Percentiles rank a stretch among this genome's conserved stretches.
phyloP scores from a whole-genome alignment of 2,888 invertebrate species.

The Ichneumoninae sp. region DNA sequence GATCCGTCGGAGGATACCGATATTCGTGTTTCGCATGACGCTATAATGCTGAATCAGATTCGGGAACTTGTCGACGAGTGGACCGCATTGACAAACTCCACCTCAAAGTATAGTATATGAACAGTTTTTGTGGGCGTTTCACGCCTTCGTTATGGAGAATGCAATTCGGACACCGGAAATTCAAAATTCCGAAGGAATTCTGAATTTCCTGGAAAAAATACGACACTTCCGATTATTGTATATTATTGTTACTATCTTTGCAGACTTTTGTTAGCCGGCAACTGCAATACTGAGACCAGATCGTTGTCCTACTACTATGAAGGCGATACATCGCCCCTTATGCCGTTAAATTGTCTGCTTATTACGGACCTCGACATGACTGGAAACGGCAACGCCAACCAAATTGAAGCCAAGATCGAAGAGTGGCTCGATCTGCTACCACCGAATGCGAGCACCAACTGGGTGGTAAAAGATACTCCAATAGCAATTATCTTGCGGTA shows the following conservation, averaged over 20 bases:
- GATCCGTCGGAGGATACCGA: constrained; percentile 74
- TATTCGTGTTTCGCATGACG: constrained; percentile 71
- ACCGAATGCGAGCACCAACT: constrained; percentile 77
- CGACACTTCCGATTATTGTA: background rate
- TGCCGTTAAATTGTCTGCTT: constrained; percentile 79
- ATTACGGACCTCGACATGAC: constrained; percentile 72
- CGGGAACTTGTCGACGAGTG: constrained; percentile 74
- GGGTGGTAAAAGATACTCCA: constrained; percentile 75
- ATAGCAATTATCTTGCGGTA: background rate
- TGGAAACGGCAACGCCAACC: constrained; percentile 71
- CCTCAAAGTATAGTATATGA: constrained; percentile 72
- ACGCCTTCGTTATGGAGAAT: too few species aligned
- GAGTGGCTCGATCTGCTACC: constrained; percentile 77
- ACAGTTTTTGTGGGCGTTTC: background rate
- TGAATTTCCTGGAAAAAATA: background rate
- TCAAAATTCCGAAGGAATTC: too few species aligned
- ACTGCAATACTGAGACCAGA: constrained; percentile 72
- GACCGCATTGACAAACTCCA: constrained; percentile 69
- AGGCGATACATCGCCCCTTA: constrained; percentile 71
- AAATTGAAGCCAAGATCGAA: constrained; percentile 73
- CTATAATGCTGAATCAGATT: constrained; percentile 71
- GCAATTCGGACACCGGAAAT: too few species aligned
- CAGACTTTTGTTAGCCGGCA: constrained; percentile 79
- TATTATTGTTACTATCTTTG: constrained; percentile 12
- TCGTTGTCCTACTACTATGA: constrained; percentile 79